These are phyloP conservation scores for Alcis repandata DNA, from an alignment of 2,888 invertebrate species.

Conservation along the genomic window DNA sequence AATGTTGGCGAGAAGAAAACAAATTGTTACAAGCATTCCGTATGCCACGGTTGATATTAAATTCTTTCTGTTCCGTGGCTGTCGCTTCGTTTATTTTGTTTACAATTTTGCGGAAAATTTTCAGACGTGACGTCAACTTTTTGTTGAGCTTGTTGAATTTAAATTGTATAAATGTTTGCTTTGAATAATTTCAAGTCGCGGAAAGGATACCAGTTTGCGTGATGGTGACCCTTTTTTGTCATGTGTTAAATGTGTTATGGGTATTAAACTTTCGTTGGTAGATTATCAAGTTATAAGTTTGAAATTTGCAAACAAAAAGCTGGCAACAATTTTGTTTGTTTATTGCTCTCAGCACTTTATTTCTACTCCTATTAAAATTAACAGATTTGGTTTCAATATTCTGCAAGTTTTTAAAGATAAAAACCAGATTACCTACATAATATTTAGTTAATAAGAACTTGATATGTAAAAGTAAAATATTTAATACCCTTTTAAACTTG, in stretches of 20 bases:
- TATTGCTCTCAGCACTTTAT: too few species aligned
- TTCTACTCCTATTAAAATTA: too few species aligned
- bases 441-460: too few species aligned
- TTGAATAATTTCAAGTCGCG: conserved; percentile 57
- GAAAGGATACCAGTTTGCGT: conserved; percentile 20
- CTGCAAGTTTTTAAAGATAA: background rate
- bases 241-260: conserved; percentile 27
- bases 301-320: background rate
- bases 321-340: background rate
- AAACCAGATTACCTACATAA: background rate
- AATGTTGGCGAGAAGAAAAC: conserved; percentile 75
- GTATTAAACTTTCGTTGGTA: conserved; percentile 15
- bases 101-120: conserved; percentile 69
- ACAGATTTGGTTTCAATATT: too few species aligned
- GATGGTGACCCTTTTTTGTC: conserved; percentile 22
- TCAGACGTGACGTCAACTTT: conserved; percentile 66
- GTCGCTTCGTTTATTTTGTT: conserved; percentile 73
- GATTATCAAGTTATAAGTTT: background rate
- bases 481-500: background rate
- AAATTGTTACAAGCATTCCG: conserved; percentile 76
- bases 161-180: conserved; percentile 67
- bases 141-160: conserved; percentile 62
- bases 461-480: background rate
- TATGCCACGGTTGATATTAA: conserved; percentile 79
- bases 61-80: conserved; percentile 78